These are phyloP conservation scores for Sinhomidia bicolor DNA, from an alignment of 2,888 invertebrate species.

Conservation along the genomic window DNA sequence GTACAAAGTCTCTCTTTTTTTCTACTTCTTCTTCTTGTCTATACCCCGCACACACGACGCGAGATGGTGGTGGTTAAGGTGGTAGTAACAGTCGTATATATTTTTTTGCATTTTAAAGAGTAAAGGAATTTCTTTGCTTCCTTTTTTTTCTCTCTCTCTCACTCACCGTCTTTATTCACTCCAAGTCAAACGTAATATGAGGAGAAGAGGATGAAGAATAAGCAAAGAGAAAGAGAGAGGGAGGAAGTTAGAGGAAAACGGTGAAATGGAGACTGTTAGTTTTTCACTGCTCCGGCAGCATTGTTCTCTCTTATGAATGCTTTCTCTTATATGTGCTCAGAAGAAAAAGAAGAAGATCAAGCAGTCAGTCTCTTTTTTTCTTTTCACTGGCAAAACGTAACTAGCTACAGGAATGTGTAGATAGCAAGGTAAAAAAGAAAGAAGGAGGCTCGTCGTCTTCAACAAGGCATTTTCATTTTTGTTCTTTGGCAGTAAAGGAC, in stretches of 20 bases:
- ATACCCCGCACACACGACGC: neutral
- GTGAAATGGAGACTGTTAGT: constrained; percentile 68
- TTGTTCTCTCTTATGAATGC: constrained; percentile 2
- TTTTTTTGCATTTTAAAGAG: constrained; percentile 51
- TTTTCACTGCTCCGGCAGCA: constrained; percentile 24
- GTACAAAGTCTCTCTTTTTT: neutral
- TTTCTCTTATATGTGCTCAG: constrained; percentile 43
- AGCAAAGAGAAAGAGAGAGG: constrained; percentile 13
- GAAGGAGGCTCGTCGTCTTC: constrained; percentile 4
- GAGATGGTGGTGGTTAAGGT: too few relatives aligned
- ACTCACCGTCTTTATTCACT: too few relatives aligned
- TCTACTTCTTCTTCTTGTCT: neutral
- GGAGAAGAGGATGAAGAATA: neutral
- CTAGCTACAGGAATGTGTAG: neutral
- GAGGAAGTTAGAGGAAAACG: too few relatives aligned
- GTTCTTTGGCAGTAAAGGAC: constrained; percentile 1
- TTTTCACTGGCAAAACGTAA: neutral
- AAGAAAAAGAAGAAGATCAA: constrained; percentile 12
- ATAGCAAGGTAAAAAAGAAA: neutral
- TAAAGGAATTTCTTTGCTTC: constrained; percentile 42
- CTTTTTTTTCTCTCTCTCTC: too few relatives aligned
- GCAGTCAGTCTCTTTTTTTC: neutral
- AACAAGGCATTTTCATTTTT: constrained; percentile 22
- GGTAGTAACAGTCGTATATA: too few relatives aligned
- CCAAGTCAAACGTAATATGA: constrained; percentile 38